phyloP scores from a whole-genome alignment of 2,797 vertebrate genomes.

The Pseudocheirus occidentalis region DNA sequence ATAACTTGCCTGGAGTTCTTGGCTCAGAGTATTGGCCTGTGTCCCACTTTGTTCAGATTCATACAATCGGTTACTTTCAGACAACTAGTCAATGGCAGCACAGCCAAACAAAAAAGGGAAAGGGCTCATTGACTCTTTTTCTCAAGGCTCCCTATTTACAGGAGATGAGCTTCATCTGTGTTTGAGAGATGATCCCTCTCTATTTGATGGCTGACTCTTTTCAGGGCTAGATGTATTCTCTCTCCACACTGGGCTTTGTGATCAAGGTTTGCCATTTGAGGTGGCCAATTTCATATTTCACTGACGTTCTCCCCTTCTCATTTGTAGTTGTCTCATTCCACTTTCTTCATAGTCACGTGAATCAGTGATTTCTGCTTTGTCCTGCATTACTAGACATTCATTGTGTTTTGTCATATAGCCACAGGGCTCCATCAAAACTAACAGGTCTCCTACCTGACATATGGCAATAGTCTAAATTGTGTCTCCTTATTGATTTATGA shows the following conservation, averaged over 20 bases:
- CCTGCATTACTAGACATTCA: background rate
- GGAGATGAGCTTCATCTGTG: slow-evolving; percentile 7
- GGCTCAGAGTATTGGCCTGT: slow-evolving; percentile 53
- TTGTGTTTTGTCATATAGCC: background rate
- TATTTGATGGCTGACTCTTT: slow-evolving; percentile 36
- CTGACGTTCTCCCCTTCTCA: background rate
- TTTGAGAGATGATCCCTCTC: background rate
- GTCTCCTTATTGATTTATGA: background rate
- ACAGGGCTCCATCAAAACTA: accelerated
- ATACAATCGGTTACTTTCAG: slow-evolving; percentile 57
- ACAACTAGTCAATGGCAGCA: slow-evolving; percentile 46
- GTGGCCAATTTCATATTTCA: background rate
- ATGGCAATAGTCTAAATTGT: background rate
- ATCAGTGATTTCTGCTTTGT: accelerated
- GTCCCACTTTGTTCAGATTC: slow-evolving; percentile 55
- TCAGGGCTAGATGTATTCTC: slow-evolving; percentile 5
- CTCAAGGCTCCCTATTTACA: slow-evolving; percentile 36
- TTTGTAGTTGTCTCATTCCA: background rate
- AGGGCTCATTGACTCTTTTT: slow-evolving; percentile 40
- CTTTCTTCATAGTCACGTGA: background rate
- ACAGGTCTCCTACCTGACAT: background rate
- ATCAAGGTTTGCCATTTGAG: background rate
- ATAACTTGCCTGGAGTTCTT: slow-evolving; percentile 74
- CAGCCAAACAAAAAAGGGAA: background rate
- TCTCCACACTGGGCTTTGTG: slow-evolving; percentile 50